Conservation (phyloP, 1,140 invertebrate species). For the Penaeus chinensis region DNA sequence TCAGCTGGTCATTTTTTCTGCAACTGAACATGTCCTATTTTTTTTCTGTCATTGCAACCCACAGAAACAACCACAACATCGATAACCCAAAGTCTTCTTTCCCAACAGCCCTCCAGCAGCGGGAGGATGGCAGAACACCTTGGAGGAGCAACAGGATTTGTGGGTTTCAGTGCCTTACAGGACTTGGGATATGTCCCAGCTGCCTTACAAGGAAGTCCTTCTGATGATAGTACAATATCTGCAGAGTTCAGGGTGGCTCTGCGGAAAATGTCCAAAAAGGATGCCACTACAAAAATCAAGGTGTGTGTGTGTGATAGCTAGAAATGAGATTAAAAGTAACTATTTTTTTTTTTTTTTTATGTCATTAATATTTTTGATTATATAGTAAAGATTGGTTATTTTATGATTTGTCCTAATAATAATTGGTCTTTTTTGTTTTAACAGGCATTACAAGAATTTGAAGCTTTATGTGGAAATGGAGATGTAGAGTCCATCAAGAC, state of each 20-base stretch:
- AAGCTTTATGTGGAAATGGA: constrained; percentile 74
- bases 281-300: constrained; percentile 86
- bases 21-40: no score
- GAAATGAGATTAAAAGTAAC: background rate
- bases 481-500: constrained; percentile 75
- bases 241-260: constrained; percentile 69
- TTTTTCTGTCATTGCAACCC: background rate
- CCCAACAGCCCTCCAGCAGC: constrained; percentile 82
- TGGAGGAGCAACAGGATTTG: constrained; percentile 73
- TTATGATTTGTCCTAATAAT: constrained; percentile 25
- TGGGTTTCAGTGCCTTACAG: constrained; percentile 76
- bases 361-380: background rate
- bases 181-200: constrained; percentile 75
- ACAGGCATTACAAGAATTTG: constrained; percentile 84
- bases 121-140: constrained; percentile 82
- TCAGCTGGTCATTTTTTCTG: no score
- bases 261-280: constrained; percentile 81
- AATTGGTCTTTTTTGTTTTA: constrained; percentile 61
- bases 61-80: background rate
- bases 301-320: constrained; percentile 72
- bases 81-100: constrained; percentile 40
- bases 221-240: constrained; percentile 71
- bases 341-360: background rate
- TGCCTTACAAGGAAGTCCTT: constrained; percentile 69
- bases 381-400: background rate